Base-by-base conservation (phyloP, 2,113 vertebrate genomes). In the Tupaia chinensis region DNA sequence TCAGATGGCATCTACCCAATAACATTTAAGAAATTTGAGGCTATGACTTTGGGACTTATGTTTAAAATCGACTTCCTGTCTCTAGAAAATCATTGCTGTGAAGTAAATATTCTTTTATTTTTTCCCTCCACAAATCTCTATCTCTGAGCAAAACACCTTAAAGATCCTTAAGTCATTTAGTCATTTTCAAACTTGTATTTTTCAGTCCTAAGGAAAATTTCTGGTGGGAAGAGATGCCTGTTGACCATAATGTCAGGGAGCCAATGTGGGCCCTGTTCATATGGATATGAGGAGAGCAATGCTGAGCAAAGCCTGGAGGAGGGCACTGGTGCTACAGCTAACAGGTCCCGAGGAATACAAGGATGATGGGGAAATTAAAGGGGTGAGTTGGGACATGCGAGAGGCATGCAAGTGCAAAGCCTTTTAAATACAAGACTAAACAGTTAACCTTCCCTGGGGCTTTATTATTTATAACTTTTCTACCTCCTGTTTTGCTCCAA, bases 101-200 rank as follows among this genome's bases (percentile, higher is more conserved):
- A 58, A 25, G 23, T 10, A 15, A 91, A 56, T 69, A 44, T 66
- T 61, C 23, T 4, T 23, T 54, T 27, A 9, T 34, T 54, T 82
- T 87, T 32, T 83, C 29, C 29, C 58, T 79, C 53, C 14, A 82
- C n/a, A 73, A 93, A 12, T 72, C 20, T 92, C 22, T 74, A 54
- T 11, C 22, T 87, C 60, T 56, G 23, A 27, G 1, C 10, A 56
- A 83, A 82, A 93, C 68, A 14, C 23, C 29, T 93, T 63, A 68
- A 66, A 60, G 3, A 5, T 60, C 17, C 44, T 44, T 44, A 44
- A 44, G 44, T 44, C 3, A 54, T 60, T 88, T 34, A 20, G 20
- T 23, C 34, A 86, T 87, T 95, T 95, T 88, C 34, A 79, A 91
- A 82, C 9, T 22, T 72, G 32, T 73, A 54, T 81, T 86, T 94